Evolutionary conservation across 2,888 invertebrate species (phyloP).

Genomic region (Cyclophora punctaria): DNA sequence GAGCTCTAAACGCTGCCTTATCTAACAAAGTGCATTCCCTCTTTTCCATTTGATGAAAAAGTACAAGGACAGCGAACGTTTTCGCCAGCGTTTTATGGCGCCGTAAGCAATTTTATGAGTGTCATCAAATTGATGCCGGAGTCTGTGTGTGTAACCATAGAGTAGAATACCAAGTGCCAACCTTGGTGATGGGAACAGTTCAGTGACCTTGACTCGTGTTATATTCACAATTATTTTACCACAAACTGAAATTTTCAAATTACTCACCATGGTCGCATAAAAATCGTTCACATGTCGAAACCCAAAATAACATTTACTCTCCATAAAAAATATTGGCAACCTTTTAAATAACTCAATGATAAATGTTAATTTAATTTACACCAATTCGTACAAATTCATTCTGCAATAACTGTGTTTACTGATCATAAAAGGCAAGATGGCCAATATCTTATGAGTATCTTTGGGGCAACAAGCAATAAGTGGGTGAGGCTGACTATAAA

Average conservation of each 20-base stretch:
- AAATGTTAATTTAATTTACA: slow-evolving; percentile 3
- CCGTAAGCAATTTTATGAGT: slow-evolving; percentile 23
- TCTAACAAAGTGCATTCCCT: background rate
- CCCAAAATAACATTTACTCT: too few relatives aligned
- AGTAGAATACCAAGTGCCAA: too few relatives aligned
- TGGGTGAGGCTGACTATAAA: slow-evolving; percentile 35
- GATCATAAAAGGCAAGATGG: slow-evolving; percentile 17
- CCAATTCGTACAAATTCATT: slow-evolving; percentile 8
- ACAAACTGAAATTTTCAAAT: too few relatives aligned
- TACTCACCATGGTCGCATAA: too few relatives aligned
- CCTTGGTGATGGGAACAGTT: background rate
- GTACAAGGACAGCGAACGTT: slow-evolving; percentile 9
- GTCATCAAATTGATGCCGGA: slow-evolving; percentile 22
- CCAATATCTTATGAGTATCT: slow-evolving; percentile 30
- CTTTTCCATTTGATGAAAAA: slow-evolving; percentile 10
- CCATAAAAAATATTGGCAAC: background rate
- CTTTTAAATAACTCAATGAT: background rate
- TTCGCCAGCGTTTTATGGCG: slow-evolving; percentile 21
- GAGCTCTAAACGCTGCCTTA: too few relatives aligned
- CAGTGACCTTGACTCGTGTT: slow-evolving; percentile 12
- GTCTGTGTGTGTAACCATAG: slow-evolving; percentile 12
- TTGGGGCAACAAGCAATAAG: slow-evolving; percentile 26
- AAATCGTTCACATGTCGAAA: too few relatives aligned
- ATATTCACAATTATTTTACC: background rate
- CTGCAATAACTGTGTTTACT: slow-evolving; percentile 14